Conservation (phyloP, 2,797 vertebrate species). For the Rhinichthys osculus region DNA sequence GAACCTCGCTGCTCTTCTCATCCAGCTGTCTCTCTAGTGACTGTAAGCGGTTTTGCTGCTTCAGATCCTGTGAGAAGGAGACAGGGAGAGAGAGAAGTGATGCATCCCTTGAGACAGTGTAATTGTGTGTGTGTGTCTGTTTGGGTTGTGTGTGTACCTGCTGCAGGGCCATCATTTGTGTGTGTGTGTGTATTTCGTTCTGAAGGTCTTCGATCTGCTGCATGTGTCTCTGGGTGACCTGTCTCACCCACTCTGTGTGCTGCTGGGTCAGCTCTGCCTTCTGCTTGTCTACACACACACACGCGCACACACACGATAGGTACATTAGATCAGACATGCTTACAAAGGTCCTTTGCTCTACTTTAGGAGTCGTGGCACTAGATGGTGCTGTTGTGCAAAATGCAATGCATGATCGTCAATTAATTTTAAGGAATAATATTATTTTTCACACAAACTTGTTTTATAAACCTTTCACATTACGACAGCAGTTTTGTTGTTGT, state of each 20-base stretch:
- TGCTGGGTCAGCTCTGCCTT: conserved; percentile 88
- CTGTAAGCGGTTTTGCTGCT: conserved; percentile 81
- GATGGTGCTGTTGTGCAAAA: conserved; percentile 2
- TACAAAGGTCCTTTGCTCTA: conserved; percentile 56
- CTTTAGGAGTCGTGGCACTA: background rate
- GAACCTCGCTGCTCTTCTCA: conserved; percentile 80
- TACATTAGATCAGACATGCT: conserved; percentile 64
- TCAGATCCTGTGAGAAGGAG: conserved; percentile 75
- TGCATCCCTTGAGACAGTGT: background rate
- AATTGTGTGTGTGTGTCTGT: background rate
- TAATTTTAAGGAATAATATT: background rate
- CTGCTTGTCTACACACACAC: conserved; percentile 81
- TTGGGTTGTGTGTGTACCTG: conserved; percentile 69
- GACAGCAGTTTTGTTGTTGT: background rate
- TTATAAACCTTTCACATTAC: background rate
- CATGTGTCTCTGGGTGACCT: conserved; percentile 87
- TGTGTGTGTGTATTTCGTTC: conserved; percentile 82
- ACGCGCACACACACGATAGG: conserved; percentile 54
- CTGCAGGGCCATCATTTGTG: conserved; percentile 82
- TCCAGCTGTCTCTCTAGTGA: conserved; percentile 82
- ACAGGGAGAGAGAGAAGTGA: background rate
- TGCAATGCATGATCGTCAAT: background rate
- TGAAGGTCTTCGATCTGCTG: conserved; percentile 88
- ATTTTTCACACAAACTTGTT: background rate
- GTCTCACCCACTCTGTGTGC: conserved; percentile 81